Evolutionary conservation across 1,140 invertebrate genomes (phyloP), one percentile per base, ranked within the genome.

Genomic region (Ceratosolen fusciceps): DNA sequence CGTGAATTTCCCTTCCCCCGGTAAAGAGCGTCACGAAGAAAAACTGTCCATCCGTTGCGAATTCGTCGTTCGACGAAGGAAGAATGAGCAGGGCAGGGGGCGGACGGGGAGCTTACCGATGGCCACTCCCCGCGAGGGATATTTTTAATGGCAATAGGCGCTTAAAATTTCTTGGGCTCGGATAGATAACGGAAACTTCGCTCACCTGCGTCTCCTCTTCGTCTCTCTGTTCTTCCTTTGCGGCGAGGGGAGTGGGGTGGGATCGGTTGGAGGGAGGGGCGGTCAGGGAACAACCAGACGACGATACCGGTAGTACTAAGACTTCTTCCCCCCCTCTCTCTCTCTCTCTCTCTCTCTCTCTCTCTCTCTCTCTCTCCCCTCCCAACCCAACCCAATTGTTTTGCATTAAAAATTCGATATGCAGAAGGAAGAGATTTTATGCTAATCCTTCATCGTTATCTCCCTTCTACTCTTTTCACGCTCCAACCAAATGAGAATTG

Each of bases 361-460:
- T n/a, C n/a, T n/a, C n/a, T n/a, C n/a, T n/a, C n/a, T n/a, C n/a
- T n/a, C n/a, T n/a, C n/a, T n/a, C n/a, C n/a, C n/a, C n/a, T n/a
- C n/a, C n/a, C n/a, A n/a, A n/a, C n/a, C n/a, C n/a, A n/a, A n/a
- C n/a, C n/a, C n/a, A n/a, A n/a, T n/a, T n/a, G 7, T 16, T 77
- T 77, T 77, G 29, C 16, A 77, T 70, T 52, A 39, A 24, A 62
- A 5, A 2, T 58, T 71, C 67, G 10, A 60, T 3, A 0, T 62
- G n/a, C 37, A 24, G 5, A 29, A 65, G 74, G 5, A 77, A 71
- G 26, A n/a, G 75, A 77, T 77, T 58, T 78, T 78, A 78, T 78
- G 76, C 26, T 78, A 78, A 78, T 78, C 37, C 12, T n/a, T 24
- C n/a, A n/a, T n/a, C n/a, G n/a, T n/a, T n/a, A n/a, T n/a, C n/a